Base-by-base conservation (phyloP, 2,113 vertebrate genomes). In the Pedetes capensis region DNA sequence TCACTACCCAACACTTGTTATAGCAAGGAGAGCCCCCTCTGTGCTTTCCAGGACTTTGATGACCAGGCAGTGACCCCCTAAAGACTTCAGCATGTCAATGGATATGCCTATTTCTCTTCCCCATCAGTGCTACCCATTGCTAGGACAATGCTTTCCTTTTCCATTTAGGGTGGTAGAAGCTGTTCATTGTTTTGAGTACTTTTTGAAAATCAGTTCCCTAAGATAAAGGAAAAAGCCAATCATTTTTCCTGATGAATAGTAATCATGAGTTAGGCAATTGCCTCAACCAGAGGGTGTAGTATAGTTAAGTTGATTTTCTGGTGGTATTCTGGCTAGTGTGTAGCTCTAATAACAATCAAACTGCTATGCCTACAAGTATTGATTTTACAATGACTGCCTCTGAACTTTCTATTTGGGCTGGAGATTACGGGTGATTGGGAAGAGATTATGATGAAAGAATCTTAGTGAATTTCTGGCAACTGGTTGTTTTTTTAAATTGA, bases 71-170 rank as follows among this genome's bases (percentile, higher is more conserved):
- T 87, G 13, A 88, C 72, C 84, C 91, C 94, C 91, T 97, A 87
- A 95, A 97, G 96, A 96, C 96, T 96, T 96, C 86, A 97, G 92
- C 97, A 97, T 95, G 82, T 94, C 94, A 96, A 93, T 96, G 95
- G 93, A 82, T 53, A 18, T 94, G 14, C 95, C 57, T 89, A 23
- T 95, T 97, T 97, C 94, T 97, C 95, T 89, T 98, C 93, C 91
- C 89, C 91, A 25, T 97, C 96, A 96, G 82, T 96, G 93, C 44
- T 68, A 97, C 95, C 89, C 93, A 95, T 95, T 93, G 93, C 94
- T 96, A 97, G 92, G 57, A 84, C 61, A 89, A 81, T 85, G 82
- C 78, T 96, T 97, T 94, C 91, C 95, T 78, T 96, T 95, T 87
- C 95, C 84, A 91, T 96, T 96, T 83, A 80, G 68, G 87, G 96